Percentiles rank a stretch among this genome's conserved stretches.
These are phyloP conservation scores for Tinamus guttatus DNA, from an alignment of 2,113 vertebrate genomes.

Conservation along the genomic window DNA sequence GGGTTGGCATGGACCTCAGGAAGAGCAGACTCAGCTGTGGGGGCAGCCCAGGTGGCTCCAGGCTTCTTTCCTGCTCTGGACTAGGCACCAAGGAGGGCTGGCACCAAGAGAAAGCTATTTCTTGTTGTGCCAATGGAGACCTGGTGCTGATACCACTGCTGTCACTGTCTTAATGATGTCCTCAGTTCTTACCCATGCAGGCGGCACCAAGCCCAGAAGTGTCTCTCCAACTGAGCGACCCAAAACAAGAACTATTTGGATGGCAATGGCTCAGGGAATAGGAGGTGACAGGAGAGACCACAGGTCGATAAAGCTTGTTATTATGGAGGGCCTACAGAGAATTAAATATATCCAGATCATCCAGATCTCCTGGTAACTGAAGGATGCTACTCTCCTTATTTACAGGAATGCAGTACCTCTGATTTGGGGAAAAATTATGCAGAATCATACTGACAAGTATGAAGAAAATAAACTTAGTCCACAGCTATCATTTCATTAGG, in stretches of 20 bases:
- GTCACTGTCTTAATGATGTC: background rate
- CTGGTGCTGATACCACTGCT: background rate
- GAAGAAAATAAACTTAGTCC: background rate
- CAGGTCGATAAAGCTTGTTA: background rate
- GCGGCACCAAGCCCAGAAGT: fast-evolving
- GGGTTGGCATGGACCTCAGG: fast-evolving
- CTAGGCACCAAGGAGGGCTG: too few species aligned
- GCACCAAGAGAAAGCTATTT: background rate
- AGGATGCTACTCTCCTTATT: background rate
- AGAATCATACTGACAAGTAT: background rate
- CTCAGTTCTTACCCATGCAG: fast-evolving
- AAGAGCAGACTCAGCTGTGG: background rate
- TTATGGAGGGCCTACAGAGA: background rate
- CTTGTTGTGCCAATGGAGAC: background rate
- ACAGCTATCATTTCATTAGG: background rate
- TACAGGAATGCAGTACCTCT: background rate
- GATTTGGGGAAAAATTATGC: background rate
- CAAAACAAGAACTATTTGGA: background rate
- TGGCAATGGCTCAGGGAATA: background rate
- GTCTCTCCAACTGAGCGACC: fast-evolving
- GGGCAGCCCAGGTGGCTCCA: background rate
- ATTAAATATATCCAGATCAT: background rate
- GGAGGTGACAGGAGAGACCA: background rate
- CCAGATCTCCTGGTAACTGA: fast-evolving
- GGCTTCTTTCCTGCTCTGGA: fast-evolving